Conservation (phyloP, 1,140 invertebrate genomes). For the Galleria mellonella region DNA sequence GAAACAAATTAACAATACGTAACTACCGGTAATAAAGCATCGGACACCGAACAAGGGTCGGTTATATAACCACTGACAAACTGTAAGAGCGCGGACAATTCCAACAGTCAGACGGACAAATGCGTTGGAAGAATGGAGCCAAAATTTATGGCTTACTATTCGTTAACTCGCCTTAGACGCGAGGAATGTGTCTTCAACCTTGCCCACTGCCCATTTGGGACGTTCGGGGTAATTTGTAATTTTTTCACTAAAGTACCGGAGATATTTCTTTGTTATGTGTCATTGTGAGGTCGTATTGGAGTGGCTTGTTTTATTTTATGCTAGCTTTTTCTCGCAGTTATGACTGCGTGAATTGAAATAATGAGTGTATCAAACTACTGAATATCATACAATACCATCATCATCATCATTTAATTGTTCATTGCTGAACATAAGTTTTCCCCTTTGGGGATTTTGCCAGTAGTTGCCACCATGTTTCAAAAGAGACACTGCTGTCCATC, state of each 20-base stretch:
- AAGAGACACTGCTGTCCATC: too few relatives aligned
- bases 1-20: constrained; percentile 1
- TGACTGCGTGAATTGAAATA: too few relatives aligned
- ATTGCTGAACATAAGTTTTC: too few relatives aligned
- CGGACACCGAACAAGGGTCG: not conserved
- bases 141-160: constrained; percentile 29
- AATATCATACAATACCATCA: too few relatives aligned
- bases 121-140: constrained; percentile 24
- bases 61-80: constrained; percentile 17
- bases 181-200: constrained; percentile 9
- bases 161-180: constrained; percentile 16
- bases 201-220: constrained; percentile 5
- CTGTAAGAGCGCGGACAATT: constrained; percentile 21
- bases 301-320: not conserved
- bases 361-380: too few relatives aligned
- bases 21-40: constrained; percentile 1
- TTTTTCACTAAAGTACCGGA: constrained; percentile 1
- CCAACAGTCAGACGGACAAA: constrained; percentile 28
- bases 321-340: too few relatives aligned
- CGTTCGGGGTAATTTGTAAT: constrained; percentile 4
- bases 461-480: too few relatives aligned
- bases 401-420: too few relatives aligned
- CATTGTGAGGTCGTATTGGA: not conserved
- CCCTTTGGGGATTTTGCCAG: too few relatives aligned
- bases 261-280: not conserved